Evolutionary conservation across 35 echinoderm and acorn worm genomes (phyloP), one percentile per base, ranked within the genome.

Genomic region (Anneissia japonica): DNA sequence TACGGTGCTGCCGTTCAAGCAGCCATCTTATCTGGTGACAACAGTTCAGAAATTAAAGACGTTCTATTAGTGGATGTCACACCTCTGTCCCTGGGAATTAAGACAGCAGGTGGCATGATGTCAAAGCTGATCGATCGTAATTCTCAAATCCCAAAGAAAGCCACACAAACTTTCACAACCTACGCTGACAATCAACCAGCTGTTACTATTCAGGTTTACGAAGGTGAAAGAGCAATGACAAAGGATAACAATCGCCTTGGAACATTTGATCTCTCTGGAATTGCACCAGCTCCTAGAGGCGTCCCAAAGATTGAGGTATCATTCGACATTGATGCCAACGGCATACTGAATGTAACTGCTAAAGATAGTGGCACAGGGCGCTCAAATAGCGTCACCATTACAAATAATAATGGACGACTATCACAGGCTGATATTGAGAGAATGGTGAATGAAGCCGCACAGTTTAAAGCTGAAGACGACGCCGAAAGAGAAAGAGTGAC

Each of bases 1-100:
- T 90, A 94, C 79, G 92, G 92, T 31, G 92, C 92, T 2, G 89
- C 88, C 35, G n/a, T n/a, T n/a, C n/a, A n/a, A n/a, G 93, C 93
- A 21, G 93, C 93, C 5, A 89, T 95, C 72, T 35, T 95, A 36
- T 75, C 85, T 30, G 93, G 90, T 16, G 93, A 97, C 46, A n/a
- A 97, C 46, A 92, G 88, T 56, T 38, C 55, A 17, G 92, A 93
- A 80, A 84, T 94, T 33, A 94, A 94, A 79, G 93, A 91, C 14
- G 45, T 94, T 82, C 38, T 91, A 39, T 74, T 88, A 0, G 84
- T 84, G 29, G 88, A 83, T 84, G 88, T 83, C 31, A 51, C 89
- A 5, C 84, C 81, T 0, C 51, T 91, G 19, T 88, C 88, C 74
- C 81, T 91, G 7, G 93, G 93, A 37, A 79, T 94, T 17, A 87